Percentiles rank a stretch among this genome's conserved stretches.
Conservation (phyloP, 2,113 vertebrate species). For the Odontesthes bonariensis region DNA sequence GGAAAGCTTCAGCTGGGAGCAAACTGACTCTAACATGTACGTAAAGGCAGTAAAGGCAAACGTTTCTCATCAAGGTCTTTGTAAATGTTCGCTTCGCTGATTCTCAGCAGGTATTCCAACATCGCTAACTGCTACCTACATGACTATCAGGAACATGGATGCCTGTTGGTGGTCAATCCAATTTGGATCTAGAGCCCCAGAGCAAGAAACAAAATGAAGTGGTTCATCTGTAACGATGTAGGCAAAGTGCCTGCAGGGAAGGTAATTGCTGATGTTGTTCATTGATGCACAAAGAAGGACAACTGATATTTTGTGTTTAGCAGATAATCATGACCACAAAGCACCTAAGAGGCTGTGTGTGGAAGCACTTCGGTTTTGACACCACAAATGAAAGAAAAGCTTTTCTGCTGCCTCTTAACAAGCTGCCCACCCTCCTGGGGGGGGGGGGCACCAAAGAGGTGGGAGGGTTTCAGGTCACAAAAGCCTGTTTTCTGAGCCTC, state of each 20-base stretch:
- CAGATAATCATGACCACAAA: background rate
- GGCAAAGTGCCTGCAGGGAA: background rate
- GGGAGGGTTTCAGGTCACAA: no score
- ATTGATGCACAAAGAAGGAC: background rate
- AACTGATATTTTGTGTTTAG: background rate
- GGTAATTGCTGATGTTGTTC: background rate
- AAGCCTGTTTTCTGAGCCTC: no score
- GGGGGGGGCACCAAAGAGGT: no score
- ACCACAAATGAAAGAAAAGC: background rate
- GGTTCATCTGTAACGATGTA: background rate
- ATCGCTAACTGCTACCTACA: no score
- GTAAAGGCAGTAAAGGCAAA: background rate
- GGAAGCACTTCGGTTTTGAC: background rate
- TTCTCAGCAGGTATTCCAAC: no score
- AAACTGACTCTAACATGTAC: background rate
- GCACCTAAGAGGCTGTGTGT: background rate
- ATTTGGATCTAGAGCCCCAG: background rate
- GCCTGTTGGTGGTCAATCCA: background rate
- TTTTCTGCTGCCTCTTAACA: background rate
- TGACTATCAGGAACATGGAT: rapidly evolving
- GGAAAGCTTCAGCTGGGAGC: background rate
- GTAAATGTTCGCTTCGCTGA: background rate
- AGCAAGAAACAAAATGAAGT: background rate
- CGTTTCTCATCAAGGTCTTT: background rate
- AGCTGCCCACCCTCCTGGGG: no score